phyloP scores from a whole-genome alignment of 2,888 invertebrate species.

The Stomorhina lunata region DNA sequence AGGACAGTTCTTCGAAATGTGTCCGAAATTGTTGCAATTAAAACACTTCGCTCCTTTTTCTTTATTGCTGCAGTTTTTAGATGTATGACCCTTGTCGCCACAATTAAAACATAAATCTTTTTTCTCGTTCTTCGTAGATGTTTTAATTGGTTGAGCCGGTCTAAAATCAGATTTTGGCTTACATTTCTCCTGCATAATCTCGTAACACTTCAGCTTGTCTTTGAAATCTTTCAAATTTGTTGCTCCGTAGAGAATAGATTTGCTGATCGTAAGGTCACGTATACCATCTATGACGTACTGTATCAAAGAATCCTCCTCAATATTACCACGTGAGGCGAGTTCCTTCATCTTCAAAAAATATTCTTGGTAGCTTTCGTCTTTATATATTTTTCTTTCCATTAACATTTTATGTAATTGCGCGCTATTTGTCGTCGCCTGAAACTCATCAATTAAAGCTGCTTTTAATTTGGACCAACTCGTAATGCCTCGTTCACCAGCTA shows the following conservation, averaged over 20 bases:
- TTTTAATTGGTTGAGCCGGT: not conserved
- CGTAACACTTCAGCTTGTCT: slow-evolving; percentile 39
- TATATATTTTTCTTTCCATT: slow-evolving; percentile 21
- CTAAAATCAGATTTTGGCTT: not conserved
- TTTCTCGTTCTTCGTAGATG: not conserved
- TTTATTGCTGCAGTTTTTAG: slow-evolving; percentile 28
- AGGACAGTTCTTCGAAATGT: slow-evolving; percentile 47
- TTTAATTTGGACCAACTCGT: slow-evolving; percentile 27
- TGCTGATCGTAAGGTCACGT: slow-evolving; percentile 29
- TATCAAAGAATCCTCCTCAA: slow-evolving; percentile 41
- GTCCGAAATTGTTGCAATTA: slow-evolving; percentile 24
- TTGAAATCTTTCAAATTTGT: slow-evolving; percentile 33
- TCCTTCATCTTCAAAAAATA: slow-evolving; percentile 47
- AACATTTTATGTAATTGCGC: slow-evolving; percentile 41
- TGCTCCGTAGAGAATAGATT: slow-evolving; percentile 41
- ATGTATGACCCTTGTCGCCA: slow-evolving; percentile 40
- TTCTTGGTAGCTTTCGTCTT: slow-evolving; percentile 35
- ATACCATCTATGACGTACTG: slow-evolving; percentile 46
- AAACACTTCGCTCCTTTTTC: slow-evolving; percentile 50
- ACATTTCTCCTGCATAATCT: slow-evolving; percentile 15
- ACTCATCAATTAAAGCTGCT: slow-evolving; percentile 8
- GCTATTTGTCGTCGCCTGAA: slow-evolving; percentile 20
- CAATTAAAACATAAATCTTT: slow-evolving; percentile 48
- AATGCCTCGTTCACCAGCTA: slow-evolving; percentile 50
- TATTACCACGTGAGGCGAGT: slow-evolving; percentile 23